Conservation (phyloP, 2,113 vertebrate genomes). For the Syngnathoides biaculeatus region DNA sequence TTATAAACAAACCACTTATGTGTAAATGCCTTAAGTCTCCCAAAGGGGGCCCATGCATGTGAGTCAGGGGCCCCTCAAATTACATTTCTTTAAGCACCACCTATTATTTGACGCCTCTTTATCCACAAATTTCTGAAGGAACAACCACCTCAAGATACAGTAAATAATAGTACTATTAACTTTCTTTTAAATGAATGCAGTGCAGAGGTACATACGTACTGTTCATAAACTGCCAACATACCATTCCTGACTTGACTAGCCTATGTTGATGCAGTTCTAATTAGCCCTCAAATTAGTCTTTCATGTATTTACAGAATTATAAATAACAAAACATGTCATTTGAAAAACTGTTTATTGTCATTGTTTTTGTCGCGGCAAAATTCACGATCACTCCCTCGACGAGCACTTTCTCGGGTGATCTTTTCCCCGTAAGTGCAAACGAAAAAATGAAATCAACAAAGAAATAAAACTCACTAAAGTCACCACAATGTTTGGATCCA, state of each 20-base stretch:
- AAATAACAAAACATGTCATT: not conserved
- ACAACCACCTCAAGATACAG: not conserved
- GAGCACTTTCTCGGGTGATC: not conserved
- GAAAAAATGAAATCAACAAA: slow-evolving; percentile 27
- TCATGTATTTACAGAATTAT: not conserved
- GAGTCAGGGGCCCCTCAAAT: slow-evolving; percentile 26
- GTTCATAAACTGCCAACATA: too few species aligned
- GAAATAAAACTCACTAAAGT: slow-evolving; percentile 20
- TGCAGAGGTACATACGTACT: not conserved
- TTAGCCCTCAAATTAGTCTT: not conserved
- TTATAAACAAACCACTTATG: not conserved
- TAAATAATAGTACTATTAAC: not conserved
- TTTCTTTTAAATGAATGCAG: not conserved
- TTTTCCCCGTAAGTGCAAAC: slow-evolving; percentile 34
- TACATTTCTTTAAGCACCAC: slow-evolving; percentile 34
- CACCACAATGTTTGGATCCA: slow-evolving; percentile 14
- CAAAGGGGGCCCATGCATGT: slow-evolving; percentile 22
- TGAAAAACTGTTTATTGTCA: slow-evolving; percentile 43
- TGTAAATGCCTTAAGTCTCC: slow-evolving; percentile 5
- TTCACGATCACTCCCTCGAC: not conserved
- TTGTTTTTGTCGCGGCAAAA: slow-evolving; percentile 28
- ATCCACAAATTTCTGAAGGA: slow-evolving; percentile 12
- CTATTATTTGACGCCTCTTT: slow-evolving; percentile 9
- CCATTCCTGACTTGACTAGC: not conserved
- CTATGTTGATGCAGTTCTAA: not conserved